Evolutionary conservation across 30 jellyfish, hydroid and myxozoan species (phyloP).

Genomic region (Chrysaora quinquecirrha): DNA sequence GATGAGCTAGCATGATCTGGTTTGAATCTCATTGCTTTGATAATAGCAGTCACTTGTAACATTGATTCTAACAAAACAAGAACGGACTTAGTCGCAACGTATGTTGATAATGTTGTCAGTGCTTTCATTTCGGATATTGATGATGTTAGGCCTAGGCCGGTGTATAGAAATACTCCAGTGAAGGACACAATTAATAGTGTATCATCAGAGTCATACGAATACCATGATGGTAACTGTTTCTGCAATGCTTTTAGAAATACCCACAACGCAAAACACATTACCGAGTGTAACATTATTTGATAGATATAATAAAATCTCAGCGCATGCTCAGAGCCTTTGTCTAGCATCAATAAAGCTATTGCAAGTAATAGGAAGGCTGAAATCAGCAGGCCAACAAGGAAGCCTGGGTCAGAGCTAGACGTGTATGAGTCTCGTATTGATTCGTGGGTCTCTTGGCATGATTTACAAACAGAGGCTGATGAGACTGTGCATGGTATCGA

Average conservation of each 20-base stretch:
- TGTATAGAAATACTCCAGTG: conserved; percentile 90
- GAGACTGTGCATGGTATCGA: conserved; percentile 78
- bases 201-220: conserved; percentile 90
- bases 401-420: conserved; percentile 95
- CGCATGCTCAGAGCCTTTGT: conserved; percentile 83
- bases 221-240: conserved; percentile 85
- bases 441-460: conserved; percentile 89
- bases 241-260: conserved; percentile 79
- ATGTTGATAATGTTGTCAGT: conserved; percentile 55
- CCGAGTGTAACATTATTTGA: conserved; percentile 84
- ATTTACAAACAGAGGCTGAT: conserved; percentile 77
- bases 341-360: conserved; percentile 84
- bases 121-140: conserved; percentile 79
- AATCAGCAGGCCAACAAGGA: conserved; percentile 83
- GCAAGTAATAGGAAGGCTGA: conserved; percentile 84
- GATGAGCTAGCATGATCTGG: conserved; percentile 68
- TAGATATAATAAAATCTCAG: conserved; percentile 76
- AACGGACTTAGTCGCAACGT: conserved; percentile 69
- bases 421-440: conserved; percentile 79
- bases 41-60: conserved; percentile 94
- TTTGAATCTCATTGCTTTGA: conserved; percentile 84
- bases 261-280: conserved; percentile 87
- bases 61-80: conserved; percentile 84
- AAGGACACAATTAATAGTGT: conserved; percentile 84
- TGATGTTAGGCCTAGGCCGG: conserved; percentile 95